Percentiles rank a stretch among this genome's conserved stretches.
Conservation (phyloP, 2,888 invertebrate species). For the Crossocerus cetratus region DNA sequence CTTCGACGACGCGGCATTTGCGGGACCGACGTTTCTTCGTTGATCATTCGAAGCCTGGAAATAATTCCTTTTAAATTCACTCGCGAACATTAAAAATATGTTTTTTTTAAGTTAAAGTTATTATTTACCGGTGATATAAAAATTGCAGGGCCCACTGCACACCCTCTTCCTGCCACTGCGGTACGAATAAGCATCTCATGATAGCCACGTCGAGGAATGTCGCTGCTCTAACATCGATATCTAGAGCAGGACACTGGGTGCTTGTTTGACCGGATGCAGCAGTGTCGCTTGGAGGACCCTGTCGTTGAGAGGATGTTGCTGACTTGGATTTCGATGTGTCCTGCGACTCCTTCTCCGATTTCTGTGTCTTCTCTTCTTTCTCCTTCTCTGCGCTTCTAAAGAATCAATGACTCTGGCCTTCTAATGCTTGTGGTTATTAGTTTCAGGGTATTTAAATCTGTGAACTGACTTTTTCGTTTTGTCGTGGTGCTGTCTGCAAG, state of each 20-base stretch:
- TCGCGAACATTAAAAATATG: not conserved
- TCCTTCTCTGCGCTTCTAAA: conserved; percentile 39
- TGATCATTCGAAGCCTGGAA: conserved; percentile 88
- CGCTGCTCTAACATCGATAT: conserved; percentile 86
- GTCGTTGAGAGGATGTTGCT: conserved; percentile 30
- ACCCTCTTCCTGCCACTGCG: conserved; percentile 99
- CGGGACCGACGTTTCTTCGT: conserved; percentile 88
- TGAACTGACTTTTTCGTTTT: conserved; percentile 51
- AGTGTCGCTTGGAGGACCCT: conserved; percentile 46
- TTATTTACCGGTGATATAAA: conserved; percentile 87
- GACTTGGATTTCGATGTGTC: conserved; percentile 44
- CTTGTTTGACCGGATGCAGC: conserved; percentile 56
- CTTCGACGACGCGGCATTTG: conserved; percentile 91
- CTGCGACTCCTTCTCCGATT: conserved; percentile 50
- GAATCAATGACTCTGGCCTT: not conserved
- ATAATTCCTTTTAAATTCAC: not conserved
- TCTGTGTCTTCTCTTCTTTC: conserved; percentile 53
- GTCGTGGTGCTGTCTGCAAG: conserved; percentile 57
- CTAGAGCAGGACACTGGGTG: conserved; percentile 38
- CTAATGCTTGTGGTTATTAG: not conserved
- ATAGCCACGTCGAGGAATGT: conserved; percentile 98
- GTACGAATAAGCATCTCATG: conserved; percentile 94
- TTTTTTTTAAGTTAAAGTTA: not conserved
- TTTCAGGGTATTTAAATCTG: not conserved
- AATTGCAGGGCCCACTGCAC: conserved; percentile 98